Percentiles rank a stretch among this genome's conserved stretches.
Conservation (phyloP, 1,140 invertebrate species). For the Trachymyrmex septentrionalis region DNA sequence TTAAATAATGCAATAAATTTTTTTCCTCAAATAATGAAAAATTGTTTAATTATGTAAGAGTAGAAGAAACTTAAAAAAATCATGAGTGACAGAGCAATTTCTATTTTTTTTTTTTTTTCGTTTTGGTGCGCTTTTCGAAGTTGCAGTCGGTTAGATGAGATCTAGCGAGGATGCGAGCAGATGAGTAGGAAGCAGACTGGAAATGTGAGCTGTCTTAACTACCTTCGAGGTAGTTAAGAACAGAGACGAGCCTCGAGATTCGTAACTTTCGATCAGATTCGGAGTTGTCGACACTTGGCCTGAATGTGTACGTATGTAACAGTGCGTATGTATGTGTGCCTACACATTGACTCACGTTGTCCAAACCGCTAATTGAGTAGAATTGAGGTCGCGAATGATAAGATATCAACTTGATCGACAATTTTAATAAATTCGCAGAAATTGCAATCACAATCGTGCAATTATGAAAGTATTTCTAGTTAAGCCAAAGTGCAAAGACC, state of each 20-base stretch:
- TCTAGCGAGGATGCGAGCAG: conserved; percentile 11
- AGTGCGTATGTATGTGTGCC: neutral
- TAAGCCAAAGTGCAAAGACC: neutral
- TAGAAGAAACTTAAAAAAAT: neutral
- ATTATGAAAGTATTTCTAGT: conserved; percentile 19
- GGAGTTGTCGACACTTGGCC: conserved; percentile 60
- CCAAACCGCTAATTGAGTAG: conserved; percentile 33
- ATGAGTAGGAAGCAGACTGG: conserved; percentile 16
- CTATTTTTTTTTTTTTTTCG: neutral
- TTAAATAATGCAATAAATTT: conserved; percentile 67
- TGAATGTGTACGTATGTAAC: conserved; percentile 27
- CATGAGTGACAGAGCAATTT: no score
- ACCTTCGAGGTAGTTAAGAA: conserved; percentile 65
- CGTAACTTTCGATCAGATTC: conserved; percentile 79
- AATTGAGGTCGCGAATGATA: neutral
- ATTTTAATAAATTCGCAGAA: conserved; percentile 40
- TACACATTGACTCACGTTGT: conserved; percentile 10
- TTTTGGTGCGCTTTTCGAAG: conserved; percentile 31
- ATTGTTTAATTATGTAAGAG: conserved; percentile 68
- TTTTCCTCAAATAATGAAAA: conserved; percentile 72
- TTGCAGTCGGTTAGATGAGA: conserved; percentile 34
- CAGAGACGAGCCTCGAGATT: conserved; percentile 64
- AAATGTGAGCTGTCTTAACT: conserved; percentile 45
- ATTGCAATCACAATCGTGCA: neutral
- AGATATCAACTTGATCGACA: neutral